Percentiles rank a stretch among this genome's conserved stretches.
Evolutionary conservation across 2,113 vertebrate species (phyloP).

Genomic region (Poeciliopsis turrubarensis): DNA sequence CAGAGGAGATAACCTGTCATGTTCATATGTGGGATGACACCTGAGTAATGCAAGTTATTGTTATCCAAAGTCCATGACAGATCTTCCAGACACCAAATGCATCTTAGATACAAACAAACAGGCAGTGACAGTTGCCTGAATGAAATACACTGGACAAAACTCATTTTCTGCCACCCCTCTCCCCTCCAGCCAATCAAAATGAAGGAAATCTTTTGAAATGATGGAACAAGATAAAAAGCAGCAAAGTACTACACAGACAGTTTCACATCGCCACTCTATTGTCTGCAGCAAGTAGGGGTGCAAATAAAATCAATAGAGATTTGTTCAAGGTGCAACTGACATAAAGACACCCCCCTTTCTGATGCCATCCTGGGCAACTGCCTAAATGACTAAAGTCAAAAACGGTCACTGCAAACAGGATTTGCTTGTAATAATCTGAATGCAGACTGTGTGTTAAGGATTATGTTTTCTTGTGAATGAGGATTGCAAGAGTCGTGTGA

Average conservation of each 20-base stretch:
- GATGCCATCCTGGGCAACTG: background rate
- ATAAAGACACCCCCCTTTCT: background rate
- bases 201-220: background rate
- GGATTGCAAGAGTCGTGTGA: background rate
- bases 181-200: background rate
- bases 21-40: slow-evolving; percentile 7
- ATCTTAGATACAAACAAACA: background rate
- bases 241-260: too few relatives aligned
- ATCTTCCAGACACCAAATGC: background rate
- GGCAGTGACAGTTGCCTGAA: background rate
- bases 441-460: background rate
- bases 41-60: slow-evolving; percentile 14
- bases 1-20: slow-evolving; percentile 22
- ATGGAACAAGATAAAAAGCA: background rate
- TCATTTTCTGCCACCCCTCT: background rate
- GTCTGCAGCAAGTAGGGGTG: background rate
- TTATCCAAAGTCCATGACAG: background rate
- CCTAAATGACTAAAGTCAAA: background rate
- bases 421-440: background rate
- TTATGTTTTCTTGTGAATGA: background rate
- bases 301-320: too few relatives aligned
- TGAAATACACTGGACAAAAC: background rate
- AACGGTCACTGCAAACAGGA: background rate
- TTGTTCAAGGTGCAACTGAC: too few relatives aligned
- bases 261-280: background rate